Base-by-base conservation (phyloP, 1,140 invertebrate genomes). In the Drosophila mayri region DNA sequence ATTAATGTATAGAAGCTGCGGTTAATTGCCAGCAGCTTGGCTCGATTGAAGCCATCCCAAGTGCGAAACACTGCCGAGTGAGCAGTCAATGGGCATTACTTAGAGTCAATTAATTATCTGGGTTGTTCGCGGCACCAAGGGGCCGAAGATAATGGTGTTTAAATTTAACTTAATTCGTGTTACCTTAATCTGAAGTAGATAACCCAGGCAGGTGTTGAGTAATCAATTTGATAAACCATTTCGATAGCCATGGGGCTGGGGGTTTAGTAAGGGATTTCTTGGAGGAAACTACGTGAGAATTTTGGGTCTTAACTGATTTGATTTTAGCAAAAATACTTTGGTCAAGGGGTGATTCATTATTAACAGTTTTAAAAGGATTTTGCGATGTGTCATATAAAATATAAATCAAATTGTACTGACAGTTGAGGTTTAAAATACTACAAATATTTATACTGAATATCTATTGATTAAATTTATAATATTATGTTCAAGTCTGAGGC, bases 1-100 rank as follows among this genome's bases (percentile, higher is more conserved):
- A 87, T 83, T 86, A 86, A 76, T 76, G 72, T 87, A 82, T 87
- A 82, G 64, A 65, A 25, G 43, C 59, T 87, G 82, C 16, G 73
- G 81, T 67, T 72, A 55, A 72, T 74, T 75, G 70, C 58, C 70
- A 35, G 32, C 44, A 32, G 38, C 32, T 35, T 44, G 57, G 57
- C 71, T 84, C 40, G 28, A 64, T 41, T 63, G 44, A 52, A 75
- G 41, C 18, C 50, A 28, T 32, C 43, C 58, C 43, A 63, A 58
- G 70, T 75, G 43, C 50, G 35, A 54, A 38, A 16, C 50, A 22
- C 38, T 37, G 22, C 12, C 11, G 37, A 63, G 67, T 68, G 49
- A 38, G 64, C 67, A 43, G 35, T 47, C 49, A 68, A 46, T 41
- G 43, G 41, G 35, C 46, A 59, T 58, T 71, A 49, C 43, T 59